Conservation (phyloP, 2,888 invertebrate genomes). For the Nomada hirtipes region DNA sequence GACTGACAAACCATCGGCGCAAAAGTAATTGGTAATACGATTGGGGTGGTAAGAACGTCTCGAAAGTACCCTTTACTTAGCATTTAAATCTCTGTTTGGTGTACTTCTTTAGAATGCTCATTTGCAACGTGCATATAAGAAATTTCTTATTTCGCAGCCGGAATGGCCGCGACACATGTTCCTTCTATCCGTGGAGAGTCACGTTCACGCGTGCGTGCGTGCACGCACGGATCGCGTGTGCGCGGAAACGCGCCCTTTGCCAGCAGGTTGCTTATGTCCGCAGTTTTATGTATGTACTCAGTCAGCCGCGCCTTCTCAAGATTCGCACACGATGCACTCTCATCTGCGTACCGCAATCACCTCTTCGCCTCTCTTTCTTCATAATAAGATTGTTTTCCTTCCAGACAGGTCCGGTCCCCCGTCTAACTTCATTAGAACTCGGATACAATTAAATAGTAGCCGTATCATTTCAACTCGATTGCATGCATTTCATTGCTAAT, state of each 20-base stretch:
- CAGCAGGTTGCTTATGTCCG: conserved; percentile 74
- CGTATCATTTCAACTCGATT: neutral
- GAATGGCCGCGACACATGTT: conserved; percentile 29
- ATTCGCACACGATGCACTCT: neutral
- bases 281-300: conserved; percentile 67
- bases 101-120: conserved; percentile 37
- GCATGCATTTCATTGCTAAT: neutral
- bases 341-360: neutral
- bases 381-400: neutral
- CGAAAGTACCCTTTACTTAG: neutral
- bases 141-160: conserved; percentile 45
- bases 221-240: conserved; percentile 45
- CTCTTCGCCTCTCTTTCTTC: conserved; percentile 50
- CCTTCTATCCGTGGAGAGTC: conserved; percentile 16
- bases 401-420: neutral
- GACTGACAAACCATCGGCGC: too few species aligned
- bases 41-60: neutral
- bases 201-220: conserved; percentile 50
- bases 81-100: conserved; percentile 31
- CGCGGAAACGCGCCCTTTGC: conserved; percentile 43
- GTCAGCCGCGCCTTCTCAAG: conserved; percentile 66
- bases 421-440: neutral
- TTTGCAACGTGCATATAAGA: conserved; percentile 45
- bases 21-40: neutral
- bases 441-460: neutral